These are phyloP conservation scores for Gisinianus flammeolus DNA, from an alignment of 2,888 invertebrate species.

Conservation along the genomic window DNA sequence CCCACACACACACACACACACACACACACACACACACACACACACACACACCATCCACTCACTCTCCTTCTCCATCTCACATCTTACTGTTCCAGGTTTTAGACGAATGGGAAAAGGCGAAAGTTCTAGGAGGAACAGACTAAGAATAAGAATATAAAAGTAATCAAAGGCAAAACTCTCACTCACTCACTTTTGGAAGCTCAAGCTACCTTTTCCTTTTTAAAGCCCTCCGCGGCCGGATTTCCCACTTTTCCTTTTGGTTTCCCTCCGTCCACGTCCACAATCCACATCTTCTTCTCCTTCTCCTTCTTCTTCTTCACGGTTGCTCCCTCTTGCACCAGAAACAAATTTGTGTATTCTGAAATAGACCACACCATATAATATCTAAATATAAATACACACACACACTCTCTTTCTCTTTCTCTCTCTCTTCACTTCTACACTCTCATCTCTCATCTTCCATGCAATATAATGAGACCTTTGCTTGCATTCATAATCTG, in stretches of 20 bases:
- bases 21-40: too few relatives aligned
- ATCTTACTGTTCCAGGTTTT: neutral
- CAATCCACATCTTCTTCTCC: neutral
- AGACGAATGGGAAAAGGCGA: neutral
- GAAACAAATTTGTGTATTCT: slow-evolving; percentile 26
- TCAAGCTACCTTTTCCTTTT: slow-evolving; percentile 29
- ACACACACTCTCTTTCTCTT: neutral
- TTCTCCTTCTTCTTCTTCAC: neutral
- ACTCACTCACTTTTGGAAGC: neutral
- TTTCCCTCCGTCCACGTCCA: neutral
- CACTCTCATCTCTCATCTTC: too few relatives aligned
- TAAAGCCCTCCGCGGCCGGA: slow-evolving; percentile 46
- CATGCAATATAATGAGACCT: slow-evolving; percentile 25
- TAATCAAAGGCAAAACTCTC: neutral
- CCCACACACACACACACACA: neutral
- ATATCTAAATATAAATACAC: too few relatives aligned
- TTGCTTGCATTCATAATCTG: slow-evolving; percentile 19
- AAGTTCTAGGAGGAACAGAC: neutral
- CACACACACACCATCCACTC: neutral
- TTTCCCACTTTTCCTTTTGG: slow-evolving; percentile 33
- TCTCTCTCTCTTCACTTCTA: neutral
- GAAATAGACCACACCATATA: neutral
- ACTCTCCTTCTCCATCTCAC: neutral
- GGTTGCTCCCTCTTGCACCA: slow-evolving; percentile 6
- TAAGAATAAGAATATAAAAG: slow-evolving; percentile 44